Evolutionary conservation across 2,888 invertebrate species (phyloP), one percentile per base, ranked within the genome.

Genomic region (Galeruca laticollis): DNA sequence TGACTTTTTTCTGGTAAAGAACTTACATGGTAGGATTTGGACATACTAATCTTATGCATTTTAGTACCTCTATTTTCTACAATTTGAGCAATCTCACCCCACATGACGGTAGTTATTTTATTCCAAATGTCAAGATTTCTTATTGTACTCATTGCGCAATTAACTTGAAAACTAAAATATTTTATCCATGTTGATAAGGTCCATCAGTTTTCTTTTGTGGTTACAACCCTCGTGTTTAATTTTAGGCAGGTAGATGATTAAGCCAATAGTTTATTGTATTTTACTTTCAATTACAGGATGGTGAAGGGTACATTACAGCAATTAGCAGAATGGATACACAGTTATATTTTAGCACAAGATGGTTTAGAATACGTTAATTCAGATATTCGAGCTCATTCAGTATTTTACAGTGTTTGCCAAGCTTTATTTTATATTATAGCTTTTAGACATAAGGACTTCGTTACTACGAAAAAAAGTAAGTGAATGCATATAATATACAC

Each of bases 391-490:
- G 89, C 92, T 0, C 97, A 99, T 82, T 89, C 91, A 3, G 93
- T 97, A 0, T 99, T 99, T 86, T 97, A 97, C 83, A 91, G 94
- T 1, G 90, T 96, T 3, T 97, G 97, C 78, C 98, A 99, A 84
- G 92, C 95, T 0, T 87, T 98, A 54, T 98, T 99, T 86, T 97
- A 98, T 85, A 88, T 97, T 15, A 92, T 99, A 71, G 93, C 95
- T 0, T 98, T 97, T 83, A 91, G 96, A 71, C 94, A 96, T 83
- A 92, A 92, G 77, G 93, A 97, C 81, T 87, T 98, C 77, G 91
- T 95, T 52, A 88, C 88, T 68, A 90, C 88, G 77, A 91, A 91
- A 82, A 93, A 93, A 87, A 92, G 96, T 94, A 84, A 89, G 89
- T 88, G 10, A 31, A 49, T 65, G 4, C 26, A 66, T 61, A 66